Evolutionary conservation across 2,888 invertebrate genomes (phyloP).

Genomic region (Palloptera scutellata): DNA sequence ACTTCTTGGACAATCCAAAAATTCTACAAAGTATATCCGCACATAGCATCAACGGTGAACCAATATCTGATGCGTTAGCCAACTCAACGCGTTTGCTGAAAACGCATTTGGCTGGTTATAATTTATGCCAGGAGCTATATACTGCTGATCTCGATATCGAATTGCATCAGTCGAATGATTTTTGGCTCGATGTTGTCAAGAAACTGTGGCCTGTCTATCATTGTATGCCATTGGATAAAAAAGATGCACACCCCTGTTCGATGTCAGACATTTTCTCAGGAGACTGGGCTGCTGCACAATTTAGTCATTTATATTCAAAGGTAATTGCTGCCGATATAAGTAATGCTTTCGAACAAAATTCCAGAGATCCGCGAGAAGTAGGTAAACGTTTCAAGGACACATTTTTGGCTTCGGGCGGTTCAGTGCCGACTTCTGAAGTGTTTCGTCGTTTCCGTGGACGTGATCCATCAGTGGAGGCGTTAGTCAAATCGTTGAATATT

Average conservation of each 20-base stretch:
- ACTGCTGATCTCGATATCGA: constrained; percentile 83
- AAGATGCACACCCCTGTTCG: constrained; percentile 86
- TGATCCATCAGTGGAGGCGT: constrained; percentile 86
- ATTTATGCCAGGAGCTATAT: constrained; percentile 84
- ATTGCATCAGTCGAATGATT: constrained; percentile 76
- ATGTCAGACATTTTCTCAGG: constrained; percentile 84
- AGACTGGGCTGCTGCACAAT: constrained; percentile 87
- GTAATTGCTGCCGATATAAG: constrained; percentile 92
- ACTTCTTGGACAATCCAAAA: constrained; percentile 77
- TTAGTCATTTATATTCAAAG: constrained; percentile 83
- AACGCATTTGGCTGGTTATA: constrained; percentile 80
- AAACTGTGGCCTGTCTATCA: constrained; percentile 84
- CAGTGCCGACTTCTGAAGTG: constrained; percentile 81
- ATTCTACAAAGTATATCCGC: constrained; percentile 72
- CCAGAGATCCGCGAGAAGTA: constrained; percentile 64
- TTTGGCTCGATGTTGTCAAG: constrained; percentile 84
- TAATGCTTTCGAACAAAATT: constrained; percentile 74
- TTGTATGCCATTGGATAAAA: constrained; percentile 77
- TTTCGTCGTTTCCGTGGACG: constrained; percentile 91
- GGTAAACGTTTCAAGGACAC: constrained; percentile 82
- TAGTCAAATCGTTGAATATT: constrained; percentile 67
- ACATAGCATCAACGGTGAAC: constrained; percentile 78
- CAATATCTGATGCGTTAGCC: constrained; percentile 73
- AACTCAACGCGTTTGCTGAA: constrained; percentile 71
- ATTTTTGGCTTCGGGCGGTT: constrained; percentile 83